A percentile compares a stretch with the other conserved stretches of the same genome.
Conservation (phyloP, 1,140 invertebrate species). For the Dendroctonus valens region DNA sequence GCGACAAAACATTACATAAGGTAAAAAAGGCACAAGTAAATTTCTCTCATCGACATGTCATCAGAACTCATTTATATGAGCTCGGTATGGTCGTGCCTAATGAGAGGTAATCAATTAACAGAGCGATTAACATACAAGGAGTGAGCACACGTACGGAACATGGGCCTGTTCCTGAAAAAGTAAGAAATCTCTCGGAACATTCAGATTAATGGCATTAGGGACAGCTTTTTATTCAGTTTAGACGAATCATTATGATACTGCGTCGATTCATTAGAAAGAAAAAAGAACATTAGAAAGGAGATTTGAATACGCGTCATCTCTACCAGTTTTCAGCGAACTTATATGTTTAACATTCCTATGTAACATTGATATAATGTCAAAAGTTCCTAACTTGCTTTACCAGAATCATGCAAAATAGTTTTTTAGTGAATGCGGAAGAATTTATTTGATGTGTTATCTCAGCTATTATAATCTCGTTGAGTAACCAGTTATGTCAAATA, state of each 20-base stretch:
- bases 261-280: too few species aligned
- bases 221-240: constrained; percentile 17
- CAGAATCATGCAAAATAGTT: too few species aligned
- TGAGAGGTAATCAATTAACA: constrained; percentile 30
- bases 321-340: too few species aligned
- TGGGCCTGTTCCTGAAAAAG: constrained; percentile 27
- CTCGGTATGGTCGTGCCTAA: constrained; percentile 26
- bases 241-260: background rate
- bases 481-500: too few species aligned
- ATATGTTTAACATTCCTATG: too few species aligned
- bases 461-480: too few species aligned
- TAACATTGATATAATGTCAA: too few species aligned
- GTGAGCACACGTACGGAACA: constrained; percentile 22
- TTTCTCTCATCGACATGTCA: constrained; percentile 26
- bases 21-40: constrained; percentile 28
- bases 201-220: constrained; percentile 27
- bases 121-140: constrained; percentile 29
- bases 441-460: too few species aligned
- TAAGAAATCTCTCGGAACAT: constrained; percentile 26
- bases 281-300: too few species aligned
- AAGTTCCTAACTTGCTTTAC: too few species aligned
- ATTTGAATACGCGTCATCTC: too few species aligned
- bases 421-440: too few species aligned
- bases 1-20: constrained; percentile 15
- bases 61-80: constrained; percentile 26